Base-by-base conservation (phyloP, 2,797 vertebrate species). In the Thripadectes ignobilis region DNA sequence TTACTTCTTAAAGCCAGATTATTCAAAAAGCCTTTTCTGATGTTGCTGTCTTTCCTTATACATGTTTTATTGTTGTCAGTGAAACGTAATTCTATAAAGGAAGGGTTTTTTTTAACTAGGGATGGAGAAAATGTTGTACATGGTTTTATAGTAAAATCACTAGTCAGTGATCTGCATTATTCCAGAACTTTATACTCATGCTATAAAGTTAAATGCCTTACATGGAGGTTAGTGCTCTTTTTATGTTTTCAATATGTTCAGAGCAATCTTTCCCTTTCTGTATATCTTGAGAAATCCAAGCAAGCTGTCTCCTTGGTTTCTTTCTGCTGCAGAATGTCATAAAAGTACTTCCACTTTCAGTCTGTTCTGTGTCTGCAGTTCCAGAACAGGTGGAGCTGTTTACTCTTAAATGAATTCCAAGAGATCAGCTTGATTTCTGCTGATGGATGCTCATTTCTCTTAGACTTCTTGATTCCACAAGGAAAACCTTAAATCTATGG, bases 191-290 rank as follows among this genome's bases (percentile, higher is more conserved):
- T 74, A 63, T 63, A 27, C 6, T 34, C 0, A 0, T 61, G 23
- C 41, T 57, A 36, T 74, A 68, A 91, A 88, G 21, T 63, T 83
- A 85, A 93, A 85, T 72, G 54, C 3, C 23, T 71, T 77, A 91
- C 39, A 65, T 61, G 48, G 14, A 77, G 17, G 41, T 80, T 93
- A 88, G 52, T 85, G 45, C 1, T 34, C 55, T 91, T 88, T 93
- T 85, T 38, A 58, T 89, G 52, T 46, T 85, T 92, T 80, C 82
- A 80, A 2, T 78, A 80, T 34, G 23, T 72, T 85, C 57, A 77
- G 49, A 83, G 17, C 22, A 89, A 77, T 85, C 57, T 80, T 94
- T 83, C 27, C 10, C 15, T 84, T 88, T 10, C 2, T 46, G 38
- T 51, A 4, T 46, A 46, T 34, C n/a, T 73, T 63, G 26, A 61